phyloP scores from a whole-genome alignment of 2,113 vertebrate genomes.

The Siphamia tubifer region DNA sequence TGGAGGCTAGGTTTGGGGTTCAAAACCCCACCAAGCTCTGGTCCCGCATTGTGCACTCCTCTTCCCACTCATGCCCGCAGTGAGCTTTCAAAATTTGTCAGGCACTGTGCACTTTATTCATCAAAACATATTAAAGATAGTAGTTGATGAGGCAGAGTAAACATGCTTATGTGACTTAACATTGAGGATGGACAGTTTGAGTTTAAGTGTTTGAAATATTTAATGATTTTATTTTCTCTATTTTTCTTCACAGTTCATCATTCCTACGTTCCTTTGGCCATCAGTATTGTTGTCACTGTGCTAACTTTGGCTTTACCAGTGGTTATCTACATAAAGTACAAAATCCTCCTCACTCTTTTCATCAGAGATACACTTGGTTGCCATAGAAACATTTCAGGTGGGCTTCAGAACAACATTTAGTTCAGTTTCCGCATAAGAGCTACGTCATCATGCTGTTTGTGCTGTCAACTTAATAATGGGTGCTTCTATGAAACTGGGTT shows the following conservation, averaged over 20 bases:
- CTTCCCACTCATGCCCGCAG: no score
- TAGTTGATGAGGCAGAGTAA: no score
- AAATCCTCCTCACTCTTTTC: conserved; percentile 57
- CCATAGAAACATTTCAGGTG: conserved; percentile 45
- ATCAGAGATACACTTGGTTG: conserved; percentile 51
- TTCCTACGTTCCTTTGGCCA: background rate
- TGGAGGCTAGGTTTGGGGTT: no score
- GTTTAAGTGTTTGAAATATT: background rate
- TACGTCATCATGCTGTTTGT: background rate
- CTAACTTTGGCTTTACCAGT: background rate
- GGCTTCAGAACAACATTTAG: no score
- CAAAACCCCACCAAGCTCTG: no score
- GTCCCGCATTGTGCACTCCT: no score
- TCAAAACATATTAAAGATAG: no score
- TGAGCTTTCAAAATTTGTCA: no score
- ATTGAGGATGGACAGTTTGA: background rate
- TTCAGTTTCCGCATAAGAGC: background rate
- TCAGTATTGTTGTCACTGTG: background rate
- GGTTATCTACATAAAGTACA: conserved; percentile 49
- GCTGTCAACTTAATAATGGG: no score
- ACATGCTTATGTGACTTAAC: background rate
- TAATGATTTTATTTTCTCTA: background rate
- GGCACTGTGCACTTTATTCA: no score
- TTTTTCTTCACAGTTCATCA: conserved; percentile 20
- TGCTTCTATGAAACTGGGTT: no score